Evolutionary conservation across 2,797 vertebrate genomes (phyloP).

Genomic region (Alca torda): DNA sequence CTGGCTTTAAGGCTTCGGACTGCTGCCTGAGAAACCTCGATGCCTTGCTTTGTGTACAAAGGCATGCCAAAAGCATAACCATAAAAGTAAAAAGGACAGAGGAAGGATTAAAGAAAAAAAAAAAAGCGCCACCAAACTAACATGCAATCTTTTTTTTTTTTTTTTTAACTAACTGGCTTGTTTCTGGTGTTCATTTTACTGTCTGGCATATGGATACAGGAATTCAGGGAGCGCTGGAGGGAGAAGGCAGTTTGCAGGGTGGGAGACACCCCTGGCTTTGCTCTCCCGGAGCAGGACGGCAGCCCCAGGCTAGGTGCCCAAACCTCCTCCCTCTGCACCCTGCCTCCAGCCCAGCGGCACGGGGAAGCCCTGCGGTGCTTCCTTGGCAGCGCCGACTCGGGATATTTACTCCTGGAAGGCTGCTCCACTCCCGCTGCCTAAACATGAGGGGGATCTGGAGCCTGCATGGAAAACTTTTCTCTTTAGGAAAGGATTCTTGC

Average conservation of each 20-base stretch:
- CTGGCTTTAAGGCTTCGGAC: neutral
- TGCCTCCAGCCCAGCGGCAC: rapidly evolving
- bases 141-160: neutral
- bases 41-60: neutral
- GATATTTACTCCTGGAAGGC: neutral
- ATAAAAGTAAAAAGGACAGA: neutral
- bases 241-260: neutral
- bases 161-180: neutral
- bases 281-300: neutral
- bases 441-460: neutral
- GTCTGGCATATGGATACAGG: neutral
- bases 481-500: neutral
- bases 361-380: conserved; percentile 15
- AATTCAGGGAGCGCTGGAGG: neutral
- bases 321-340: neutral
- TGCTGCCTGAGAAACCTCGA: neutral
- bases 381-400: rapidly evolving
- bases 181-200: neutral
- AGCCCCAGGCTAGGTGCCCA: neutral
- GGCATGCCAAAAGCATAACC: neutral
- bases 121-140: neutral
- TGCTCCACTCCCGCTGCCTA: neutral
- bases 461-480: neutral
- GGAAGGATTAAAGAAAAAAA: neutral
- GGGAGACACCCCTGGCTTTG: neutral